These are phyloP conservation scores for Sternarchorhynchus goeldii DNA, from an alignment of 2,797 vertebrate species.

Conservation along the genomic window DNA sequence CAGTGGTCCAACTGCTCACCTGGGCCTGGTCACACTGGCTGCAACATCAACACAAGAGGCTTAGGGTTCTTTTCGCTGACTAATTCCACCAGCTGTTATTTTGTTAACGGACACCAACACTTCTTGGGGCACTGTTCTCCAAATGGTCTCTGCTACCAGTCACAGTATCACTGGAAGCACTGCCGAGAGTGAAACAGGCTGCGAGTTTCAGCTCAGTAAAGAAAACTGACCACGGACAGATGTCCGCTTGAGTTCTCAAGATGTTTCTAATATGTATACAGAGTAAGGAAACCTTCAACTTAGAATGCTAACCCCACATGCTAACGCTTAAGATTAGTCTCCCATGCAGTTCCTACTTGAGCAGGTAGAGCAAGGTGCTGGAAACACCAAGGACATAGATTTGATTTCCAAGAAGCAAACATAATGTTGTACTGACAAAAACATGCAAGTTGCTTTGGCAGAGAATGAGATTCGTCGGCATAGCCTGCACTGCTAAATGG, in stretches of 20 bases:
- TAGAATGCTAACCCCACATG: background rate
- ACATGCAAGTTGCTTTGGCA: too few species aligned
- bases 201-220: constrained; percentile 55
- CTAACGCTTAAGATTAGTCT: background rate
- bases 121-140: constrained; percentile 59
- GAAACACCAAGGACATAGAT: too few species aligned
- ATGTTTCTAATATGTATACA: background rate
- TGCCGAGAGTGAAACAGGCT: constrained; percentile 61
- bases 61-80: constrained; percentile 65
- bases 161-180: constrained; percentile 65
- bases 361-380: too few species aligned
- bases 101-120: constrained; percentile 72
- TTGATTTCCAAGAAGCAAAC: too few species aligned
- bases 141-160: constrained; percentile 59
- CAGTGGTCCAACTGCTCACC: background rate
- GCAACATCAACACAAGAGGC: constrained; percentile 54
- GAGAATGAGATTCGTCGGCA: too few species aligned
- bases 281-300: background rate
- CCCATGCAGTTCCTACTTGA: too few species aligned
- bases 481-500: background rate
- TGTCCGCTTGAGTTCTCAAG: too few species aligned
- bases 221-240: background rate
- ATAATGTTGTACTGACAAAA: too few species aligned
- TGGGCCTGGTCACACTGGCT: constrained; percentile 67
- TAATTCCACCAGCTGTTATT: constrained; percentile 69